These are phyloP conservation scores for Gastrophryne carolinensis DNA, from an alignment of 2,797 vertebrate species.

Conservation along the genomic window DNA sequence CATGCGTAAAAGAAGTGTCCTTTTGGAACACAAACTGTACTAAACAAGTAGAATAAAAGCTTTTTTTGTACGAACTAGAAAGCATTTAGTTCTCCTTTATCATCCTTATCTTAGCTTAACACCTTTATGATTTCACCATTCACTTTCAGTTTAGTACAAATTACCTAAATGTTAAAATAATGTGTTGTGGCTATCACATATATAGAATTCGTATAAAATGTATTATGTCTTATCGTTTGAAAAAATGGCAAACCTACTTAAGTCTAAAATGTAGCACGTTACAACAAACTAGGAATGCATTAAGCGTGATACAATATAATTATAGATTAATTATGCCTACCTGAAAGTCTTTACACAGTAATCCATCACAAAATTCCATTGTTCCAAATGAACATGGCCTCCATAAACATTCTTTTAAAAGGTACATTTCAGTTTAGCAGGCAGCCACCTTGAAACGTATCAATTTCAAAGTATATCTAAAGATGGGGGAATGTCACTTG, in stretches of 20 bases:
- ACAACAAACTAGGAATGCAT: no score
- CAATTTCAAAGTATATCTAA: no score
- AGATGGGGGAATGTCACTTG: no score
- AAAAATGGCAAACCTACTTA: neutral
- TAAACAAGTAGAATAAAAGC: neutral
- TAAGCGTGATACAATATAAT: no score
- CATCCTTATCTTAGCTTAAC: constrained; percentile 23
- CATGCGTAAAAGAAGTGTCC: neutral
- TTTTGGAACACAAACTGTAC: neutral
- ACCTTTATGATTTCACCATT: constrained; percentile 1
- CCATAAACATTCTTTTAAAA: no score
- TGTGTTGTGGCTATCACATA: neutral
- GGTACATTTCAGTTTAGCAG: no score
- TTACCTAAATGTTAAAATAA: neutral
- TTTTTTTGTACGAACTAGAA: neutral
- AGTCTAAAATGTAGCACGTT: no score
- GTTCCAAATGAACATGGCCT: no score
- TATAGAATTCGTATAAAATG: neutral
- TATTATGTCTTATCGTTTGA: neutral
- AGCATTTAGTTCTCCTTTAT: neutral
- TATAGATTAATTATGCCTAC: no score
- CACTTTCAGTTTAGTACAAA: neutral
- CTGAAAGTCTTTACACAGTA: no score
- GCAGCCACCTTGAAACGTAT: no score
- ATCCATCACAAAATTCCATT: no score